Percentiles rank a stretch among this genome's conserved stretches.
Evolutionary conservation across 2,888 invertebrate species (phyloP).

Genomic region (Drosophila subquinaria): DNA sequence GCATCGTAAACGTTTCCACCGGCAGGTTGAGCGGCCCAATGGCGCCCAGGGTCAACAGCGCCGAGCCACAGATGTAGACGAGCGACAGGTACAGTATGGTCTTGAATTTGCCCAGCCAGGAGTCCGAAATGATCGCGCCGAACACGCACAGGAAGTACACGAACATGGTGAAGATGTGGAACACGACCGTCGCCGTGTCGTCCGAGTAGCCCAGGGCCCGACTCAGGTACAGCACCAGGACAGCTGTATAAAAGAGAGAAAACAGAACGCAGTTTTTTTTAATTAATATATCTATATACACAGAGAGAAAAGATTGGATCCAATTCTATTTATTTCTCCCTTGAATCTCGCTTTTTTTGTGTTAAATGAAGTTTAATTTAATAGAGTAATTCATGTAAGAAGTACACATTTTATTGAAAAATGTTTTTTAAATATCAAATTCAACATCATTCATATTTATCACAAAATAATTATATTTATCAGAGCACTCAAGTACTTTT

Average conservation of each 20-base stretch:
- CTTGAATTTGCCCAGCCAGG: conserved; percentile 92
- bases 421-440: too few relatives aligned
- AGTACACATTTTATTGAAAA: too few relatives aligned
- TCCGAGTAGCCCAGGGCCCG: conserved; percentile 87
- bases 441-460: too few relatives aligned
- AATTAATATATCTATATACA: background rate
- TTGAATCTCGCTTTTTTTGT: too few relatives aligned
- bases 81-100: conserved; percentile 91
- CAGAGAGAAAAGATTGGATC: too few relatives aligned
- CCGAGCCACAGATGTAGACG: conserved; percentile 90
- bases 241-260: conserved; percentile 86
- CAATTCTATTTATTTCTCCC: too few relatives aligned
- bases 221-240: conserved; percentile 91
- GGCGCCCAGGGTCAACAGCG: conserved; percentile 88
- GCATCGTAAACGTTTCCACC: conserved; percentile 87
- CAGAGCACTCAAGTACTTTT: too few relatives aligned
- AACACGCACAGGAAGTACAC: conserved; percentile 92
- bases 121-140: conserved; percentile 93
- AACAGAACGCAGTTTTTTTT: background rate
- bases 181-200: conserved; percentile 90
- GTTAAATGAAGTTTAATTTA: too few relatives aligned
- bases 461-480: too few relatives aligned
- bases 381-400: too few relatives aligned
- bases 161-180: conserved; percentile 90
- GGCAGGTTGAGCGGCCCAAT: conserved; percentile 87